These are phyloP conservation scores for Nettapus auritus DNA, from an alignment of 2,113 vertebrate species.

Conservation along the genomic window DNA sequence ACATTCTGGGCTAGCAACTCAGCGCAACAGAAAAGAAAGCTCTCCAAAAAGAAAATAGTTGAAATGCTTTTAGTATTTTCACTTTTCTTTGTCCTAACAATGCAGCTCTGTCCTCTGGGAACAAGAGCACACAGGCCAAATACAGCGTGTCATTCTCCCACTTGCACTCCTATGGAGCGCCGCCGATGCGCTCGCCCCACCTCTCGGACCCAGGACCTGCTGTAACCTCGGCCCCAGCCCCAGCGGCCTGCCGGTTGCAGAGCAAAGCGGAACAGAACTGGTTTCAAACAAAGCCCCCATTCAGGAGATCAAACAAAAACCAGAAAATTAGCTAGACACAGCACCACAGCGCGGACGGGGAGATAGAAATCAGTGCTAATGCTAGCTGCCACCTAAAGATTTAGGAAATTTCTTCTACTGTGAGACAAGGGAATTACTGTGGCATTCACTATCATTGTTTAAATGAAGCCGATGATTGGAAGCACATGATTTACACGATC, in stretches of 20 bases:
- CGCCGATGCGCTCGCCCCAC: neutral
- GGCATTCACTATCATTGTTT: neutral
- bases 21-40: neutral
- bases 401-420: neutral
- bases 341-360: neutral
- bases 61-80: slow-evolving; percentile 55
- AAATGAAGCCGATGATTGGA: fast-evolving
- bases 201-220: neutral
- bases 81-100: slow-evolving; percentile 52
- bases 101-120: slow-evolving; percentile 51
- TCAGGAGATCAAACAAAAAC: neutral
- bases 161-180: neutral
- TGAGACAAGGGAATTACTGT: neutral
- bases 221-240: neutral
- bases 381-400: neutral
- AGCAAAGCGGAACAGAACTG: neutral
- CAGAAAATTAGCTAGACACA: neutral
- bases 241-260: neutral
- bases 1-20: neutral
- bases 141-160: neutral
- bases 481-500: neutral
- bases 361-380: neutral
- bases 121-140: neutral
- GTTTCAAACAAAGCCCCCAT: neutral
- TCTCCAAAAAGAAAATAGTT: slow-evolving; percentile 36